These are phyloP conservation scores for Campaea margaritaria DNA, from an alignment of 2,888 invertebrate species.

Conservation along the genomic window DNA sequence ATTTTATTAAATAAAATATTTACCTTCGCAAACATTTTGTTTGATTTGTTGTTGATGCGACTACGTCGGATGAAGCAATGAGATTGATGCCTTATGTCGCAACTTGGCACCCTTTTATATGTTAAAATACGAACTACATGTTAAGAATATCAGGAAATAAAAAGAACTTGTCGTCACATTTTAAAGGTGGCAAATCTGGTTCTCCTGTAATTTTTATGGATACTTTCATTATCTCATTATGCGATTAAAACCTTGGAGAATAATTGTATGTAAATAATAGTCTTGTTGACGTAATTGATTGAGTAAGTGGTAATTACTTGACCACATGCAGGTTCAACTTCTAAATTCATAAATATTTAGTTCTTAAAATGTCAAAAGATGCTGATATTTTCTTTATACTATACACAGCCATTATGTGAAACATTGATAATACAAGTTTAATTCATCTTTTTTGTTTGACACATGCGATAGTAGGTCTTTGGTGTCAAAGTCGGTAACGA, in stretches of 20 bases:
- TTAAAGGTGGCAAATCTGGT: slow-evolving; percentile 31
- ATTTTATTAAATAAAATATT: too few relatives aligned
- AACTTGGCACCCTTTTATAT: slow-evolving; percentile 57
- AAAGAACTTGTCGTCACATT: slow-evolving; percentile 15
- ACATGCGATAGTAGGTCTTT: too few relatives aligned
- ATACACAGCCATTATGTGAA: too few relatives aligned
- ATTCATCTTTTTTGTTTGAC: too few relatives aligned
- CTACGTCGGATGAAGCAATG: slow-evolving; percentile 59
- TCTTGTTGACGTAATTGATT: neutral
- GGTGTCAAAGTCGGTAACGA: too few relatives aligned
- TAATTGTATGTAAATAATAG: slow-evolving; percentile 5
- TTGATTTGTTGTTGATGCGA: slow-evolving; percentile 52
- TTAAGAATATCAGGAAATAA: slow-evolving; percentile 52
- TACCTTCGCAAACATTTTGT: slow-evolving; percentile 75
- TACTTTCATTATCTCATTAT: slow-evolving; percentile 25
- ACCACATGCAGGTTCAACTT: neutral
- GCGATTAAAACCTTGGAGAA: slow-evolving; percentile 15
- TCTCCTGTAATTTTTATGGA: slow-evolving; percentile 9
- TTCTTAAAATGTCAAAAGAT: neutral
- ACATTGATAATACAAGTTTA: too few relatives aligned
- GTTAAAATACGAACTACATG: slow-evolving; percentile 37
- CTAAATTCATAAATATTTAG: neutral
- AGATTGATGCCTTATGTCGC: slow-evolving; percentile 50
- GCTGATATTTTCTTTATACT: too few relatives aligned
- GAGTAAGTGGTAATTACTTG: neutral